A percentile compares a stretch with the other conserved stretches of the same genome.
Evolutionary conservation across 2,888 invertebrate genomes (phyloP).

Genomic region (Portevinia maculata): DNA sequence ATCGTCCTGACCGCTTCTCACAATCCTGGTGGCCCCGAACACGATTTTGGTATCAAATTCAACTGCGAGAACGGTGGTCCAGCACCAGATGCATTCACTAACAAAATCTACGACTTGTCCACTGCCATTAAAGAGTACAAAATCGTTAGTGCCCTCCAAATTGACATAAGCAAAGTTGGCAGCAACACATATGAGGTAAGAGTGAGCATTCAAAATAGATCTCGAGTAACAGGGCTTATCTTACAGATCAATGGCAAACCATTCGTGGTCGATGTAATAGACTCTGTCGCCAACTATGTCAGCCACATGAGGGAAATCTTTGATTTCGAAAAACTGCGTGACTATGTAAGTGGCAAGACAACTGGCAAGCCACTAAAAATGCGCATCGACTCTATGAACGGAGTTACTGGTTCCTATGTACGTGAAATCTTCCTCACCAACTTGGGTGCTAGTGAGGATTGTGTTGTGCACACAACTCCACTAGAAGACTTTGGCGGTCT

Average conservation of each 20-base stretch:
- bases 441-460: constrained; percentile 89
- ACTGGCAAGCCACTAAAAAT: constrained; percentile 90
- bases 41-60: constrained; percentile 99
- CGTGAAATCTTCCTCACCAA: constrained; percentile 93
- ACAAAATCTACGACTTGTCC: constrained; percentile 92
- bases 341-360: constrained; percentile 88
- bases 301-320: constrained; percentile 97
- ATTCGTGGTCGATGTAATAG: constrained; percentile 94
- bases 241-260: constrained; percentile 87
- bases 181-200: constrained; percentile 85
- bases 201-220: neutral
- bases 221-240: constrained; percentile 47
- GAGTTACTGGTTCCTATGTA: constrained; percentile 99
- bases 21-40: constrained; percentile 98
- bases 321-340: constrained; percentile 92
- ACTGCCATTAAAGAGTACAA: constrained; percentile 91
- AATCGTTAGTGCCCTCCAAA: constrained; percentile 90
- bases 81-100: constrained; percentile 95
- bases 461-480: constrained; percentile 90
- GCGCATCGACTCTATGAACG: constrained; percentile 96
- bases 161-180: constrained; percentile 90
- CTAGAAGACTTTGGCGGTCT: constrained; percentile 97
- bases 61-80: constrained; percentile 99
- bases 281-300: constrained; percentile 95
- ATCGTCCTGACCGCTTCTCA: constrained; percentile 99